These are phyloP conservation scores for Maniola hyperantus DNA, from an alignment of 2,888 invertebrate species.

Conservation along the genomic window DNA sequence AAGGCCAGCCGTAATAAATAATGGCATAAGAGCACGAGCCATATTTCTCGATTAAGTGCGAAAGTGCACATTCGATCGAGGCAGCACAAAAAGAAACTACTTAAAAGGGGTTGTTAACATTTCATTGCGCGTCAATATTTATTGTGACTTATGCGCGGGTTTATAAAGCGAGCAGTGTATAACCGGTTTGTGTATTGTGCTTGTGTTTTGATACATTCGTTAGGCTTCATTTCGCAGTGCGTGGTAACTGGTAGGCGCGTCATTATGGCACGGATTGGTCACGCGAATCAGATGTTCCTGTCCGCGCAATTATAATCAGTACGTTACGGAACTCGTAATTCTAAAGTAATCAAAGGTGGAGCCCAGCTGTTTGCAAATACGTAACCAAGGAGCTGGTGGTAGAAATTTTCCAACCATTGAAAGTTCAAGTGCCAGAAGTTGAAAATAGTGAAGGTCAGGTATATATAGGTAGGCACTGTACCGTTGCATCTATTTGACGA, in stretches of 20 bases:
- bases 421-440: no score
- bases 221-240: conserved; percentile 35
- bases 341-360: conserved; percentile 77
- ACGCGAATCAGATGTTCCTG: conserved; percentile 78
- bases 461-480: no score
- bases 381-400: not conserved
- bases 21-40: conserved; percentile 78
- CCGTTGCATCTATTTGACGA: no score
- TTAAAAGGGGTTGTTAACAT: conserved; percentile 37
- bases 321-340: conserved; percentile 74
- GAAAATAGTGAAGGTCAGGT: no score
- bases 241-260: conserved; percentile 60
- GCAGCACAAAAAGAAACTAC: conserved; percentile 41
- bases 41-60: conserved; percentile 82
- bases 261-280: conserved; percentile 76
- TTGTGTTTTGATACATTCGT: conserved; percentile 35
- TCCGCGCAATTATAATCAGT: conserved; percentile 81
- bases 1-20: conserved; percentile 73
- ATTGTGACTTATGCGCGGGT: conserved; percentile 40
- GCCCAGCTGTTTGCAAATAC: conserved; percentile 67
- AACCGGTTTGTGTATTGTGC: conserved; percentile 29
- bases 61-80: conserved; percentile 66
- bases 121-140: conserved; percentile 40
- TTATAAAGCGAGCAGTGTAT: conserved; percentile 38
- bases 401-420: not conserved